Conservation (phyloP, 1,140 invertebrate species). For the Drosophila guanche region DNA sequence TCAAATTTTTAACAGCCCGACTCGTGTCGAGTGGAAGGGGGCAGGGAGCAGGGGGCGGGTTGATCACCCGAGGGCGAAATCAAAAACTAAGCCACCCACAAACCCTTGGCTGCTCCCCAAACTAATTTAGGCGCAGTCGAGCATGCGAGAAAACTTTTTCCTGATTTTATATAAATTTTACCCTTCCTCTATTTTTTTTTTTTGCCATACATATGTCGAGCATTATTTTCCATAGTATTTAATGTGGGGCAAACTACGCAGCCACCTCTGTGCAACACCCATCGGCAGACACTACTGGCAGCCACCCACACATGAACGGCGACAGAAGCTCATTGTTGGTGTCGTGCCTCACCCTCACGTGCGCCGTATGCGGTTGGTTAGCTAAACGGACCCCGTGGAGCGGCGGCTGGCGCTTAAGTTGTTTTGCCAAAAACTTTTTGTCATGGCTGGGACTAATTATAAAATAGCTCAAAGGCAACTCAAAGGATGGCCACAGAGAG, state of each 20-base stretch:
- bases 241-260: conserved; percentile 46
- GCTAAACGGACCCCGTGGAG: conserved; percentile 58
- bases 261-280: conserved; percentile 18
- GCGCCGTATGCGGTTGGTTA: conserved; percentile 63
- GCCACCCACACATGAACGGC: conserved; percentile 5
- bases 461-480: conserved; percentile 80
- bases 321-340: conserved; percentile 44
- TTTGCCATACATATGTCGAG: conserved; percentile 66
- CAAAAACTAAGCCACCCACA: conserved; percentile 38
- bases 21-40: not conserved
- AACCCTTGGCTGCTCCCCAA: conserved; percentile 54
- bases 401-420: conserved; percentile 63
- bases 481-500: conserved; percentile 44
- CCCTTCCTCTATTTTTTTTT: conserved; percentile 21
- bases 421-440: conserved; percentile 79
- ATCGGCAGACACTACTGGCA: too few species aligned
- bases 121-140: conserved; percentile 71
- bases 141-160: conserved; percentile 70
- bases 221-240: conserved; percentile 75
- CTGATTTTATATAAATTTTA: conserved; percentile 29
- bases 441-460: conserved; percentile 81
- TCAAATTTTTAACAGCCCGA: conserved; percentile 52
- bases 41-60: not conserved
- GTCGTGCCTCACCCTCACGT: conserved; percentile 46
- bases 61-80: conserved; percentile 21